Evolutionary conservation across 1,140 invertebrate species (phyloP).

Genomic region (Scylla paramamosain): DNA sequence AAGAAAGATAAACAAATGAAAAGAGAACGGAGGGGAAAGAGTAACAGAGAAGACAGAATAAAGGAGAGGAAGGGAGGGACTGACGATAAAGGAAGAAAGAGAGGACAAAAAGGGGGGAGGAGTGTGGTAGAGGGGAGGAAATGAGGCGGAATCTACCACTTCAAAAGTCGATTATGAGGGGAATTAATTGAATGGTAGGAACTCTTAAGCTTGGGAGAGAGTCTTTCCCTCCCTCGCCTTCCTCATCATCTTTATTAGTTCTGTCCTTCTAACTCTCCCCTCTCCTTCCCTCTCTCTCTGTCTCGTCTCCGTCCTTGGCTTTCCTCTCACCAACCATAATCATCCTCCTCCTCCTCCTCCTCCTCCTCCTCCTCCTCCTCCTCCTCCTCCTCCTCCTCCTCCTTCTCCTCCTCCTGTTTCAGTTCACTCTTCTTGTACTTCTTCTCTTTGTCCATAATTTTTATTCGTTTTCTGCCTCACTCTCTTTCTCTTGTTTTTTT

Average conservation of each 20-base stretch:
- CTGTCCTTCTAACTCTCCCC: no score
- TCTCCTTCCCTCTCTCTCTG: no score
- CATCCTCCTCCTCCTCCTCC: background rate
- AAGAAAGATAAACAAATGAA: background rate
- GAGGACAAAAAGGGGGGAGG: background rate
- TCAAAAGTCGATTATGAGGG: constrained; percentile 22
- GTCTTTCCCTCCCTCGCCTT: no score
- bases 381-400: background rate
- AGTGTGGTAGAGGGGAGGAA: background rate
- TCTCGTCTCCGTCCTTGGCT: no score
- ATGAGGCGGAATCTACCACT: background rate
- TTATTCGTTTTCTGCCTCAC: no score
- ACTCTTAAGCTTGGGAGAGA: background rate
- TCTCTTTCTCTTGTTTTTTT: no score
- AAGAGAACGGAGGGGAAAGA: background rate
- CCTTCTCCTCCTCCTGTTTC: no score
- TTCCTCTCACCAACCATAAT: no score
- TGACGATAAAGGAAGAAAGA: background rate
- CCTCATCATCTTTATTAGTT: no score
- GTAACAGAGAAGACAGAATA: background rate
- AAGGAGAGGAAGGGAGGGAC: background rate
- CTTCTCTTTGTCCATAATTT: no score
- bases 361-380: background rate
- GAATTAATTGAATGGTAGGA: constrained; percentile 6
- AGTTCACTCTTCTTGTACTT: no score